phyloP scores from a whole-genome alignment of 2,888 invertebrate species.

The Spatulosminthurus flaviceps region DNA sequence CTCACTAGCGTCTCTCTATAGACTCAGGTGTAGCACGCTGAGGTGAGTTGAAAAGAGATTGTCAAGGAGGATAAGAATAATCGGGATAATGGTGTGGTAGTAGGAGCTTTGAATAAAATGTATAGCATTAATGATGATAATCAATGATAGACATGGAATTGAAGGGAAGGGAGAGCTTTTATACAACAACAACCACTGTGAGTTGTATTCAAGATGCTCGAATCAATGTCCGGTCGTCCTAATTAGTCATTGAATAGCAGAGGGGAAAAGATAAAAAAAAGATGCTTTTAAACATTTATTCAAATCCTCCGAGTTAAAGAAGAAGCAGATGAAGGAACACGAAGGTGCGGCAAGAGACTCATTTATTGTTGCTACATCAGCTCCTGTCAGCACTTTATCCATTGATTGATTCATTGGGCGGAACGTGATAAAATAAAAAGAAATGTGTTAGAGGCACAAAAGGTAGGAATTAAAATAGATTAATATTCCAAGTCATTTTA shows the following conservation, averaged over 20 bases:
- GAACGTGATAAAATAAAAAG: constrained; percentile 1
- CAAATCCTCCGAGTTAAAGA: neutral
- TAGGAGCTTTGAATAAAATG: neutral
- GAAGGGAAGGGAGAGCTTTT: neutral
- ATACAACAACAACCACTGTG: neutral
- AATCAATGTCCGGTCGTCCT: constrained; percentile 26
- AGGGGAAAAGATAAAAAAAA: neutral
- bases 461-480: neutral
- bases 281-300: neutral
- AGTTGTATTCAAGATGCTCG: neutral
- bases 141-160: constrained; percentile 40
- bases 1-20: too few relatives aligned
- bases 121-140: constrained; percentile 37
- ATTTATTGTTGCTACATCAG: too few relatives aligned
- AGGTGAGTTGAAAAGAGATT: neutral
- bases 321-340: too few relatives aligned
- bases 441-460: neutral
- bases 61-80: constrained; percentile 14
- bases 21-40: too few relatives aligned
- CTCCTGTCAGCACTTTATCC: neutral
- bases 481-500: neutral
- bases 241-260: constrained; percentile 35
- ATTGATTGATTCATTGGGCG: constrained; percentile 24
- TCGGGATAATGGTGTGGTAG: neutral
- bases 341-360: neutral